Evolutionary conservation across 2,113 vertebrate genomes (phyloP), one percentile per base, ranked within the genome.

Genomic region (Ceratotherium simum): DNA sequence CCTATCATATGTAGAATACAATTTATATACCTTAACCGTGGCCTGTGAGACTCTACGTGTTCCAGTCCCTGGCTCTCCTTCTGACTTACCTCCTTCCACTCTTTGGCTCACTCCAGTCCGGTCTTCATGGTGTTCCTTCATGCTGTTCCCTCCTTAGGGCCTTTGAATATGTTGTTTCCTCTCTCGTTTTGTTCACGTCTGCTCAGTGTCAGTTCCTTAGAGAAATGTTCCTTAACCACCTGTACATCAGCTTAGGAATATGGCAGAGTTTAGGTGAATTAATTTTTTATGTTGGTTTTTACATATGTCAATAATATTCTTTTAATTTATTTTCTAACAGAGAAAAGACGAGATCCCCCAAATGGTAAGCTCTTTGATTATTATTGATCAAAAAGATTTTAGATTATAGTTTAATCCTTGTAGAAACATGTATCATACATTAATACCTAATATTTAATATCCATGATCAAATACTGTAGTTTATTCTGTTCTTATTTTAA

Each of bases 341-440:
- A 98, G 75, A 98, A 98, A 97, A 97, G 97, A 95, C 96, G 98
- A 95, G 98, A 98, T 18, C 96, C 97, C 33, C 97, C 96, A 92
- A 98, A 98, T 95, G 98, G 98, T 98, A 98, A 98, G 98, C 12
- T 60, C n/a, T 96, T 96, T 81, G 6, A 78, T 95, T 82, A 79
- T 92, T 96, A 95, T 80, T 87, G 8, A 92, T 72, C 33, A 81
- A 84, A 83, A 92, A 46, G 11, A 91, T 81, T 92, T 96, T 94
- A 79, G 31, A 29, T 89, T 93, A 58, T 8, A 42, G 27, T 87
- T 96, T 96, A 75, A 93, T 97, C 62, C 17, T 96, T 96, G 1
- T 92, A 64, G 33, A 96, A 86, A 90, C 29, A 16, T 72, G 4
- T 96, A 46, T 23, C 31, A 39, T 93, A 64, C 17, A 76, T 91